Base-by-base conservation (phyloP, 1,140 invertebrate genomes). In the Rhynchophorus ferrugineus region DNA sequence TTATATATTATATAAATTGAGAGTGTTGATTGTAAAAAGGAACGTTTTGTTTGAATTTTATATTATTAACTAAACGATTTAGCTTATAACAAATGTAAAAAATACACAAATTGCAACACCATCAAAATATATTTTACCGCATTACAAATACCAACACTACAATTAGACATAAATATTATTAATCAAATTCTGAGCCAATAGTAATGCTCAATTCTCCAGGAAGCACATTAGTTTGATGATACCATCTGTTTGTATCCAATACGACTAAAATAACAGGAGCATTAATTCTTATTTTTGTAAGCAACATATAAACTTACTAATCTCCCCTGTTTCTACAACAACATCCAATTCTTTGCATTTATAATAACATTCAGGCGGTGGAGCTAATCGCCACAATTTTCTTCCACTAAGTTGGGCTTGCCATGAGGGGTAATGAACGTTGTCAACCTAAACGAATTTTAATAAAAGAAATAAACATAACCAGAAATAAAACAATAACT, bases 181-280 rank as follows among this genome's bases (percentile, higher is more conserved):
- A 94, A 68, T 97, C 92, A 65, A 89, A 97, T 71, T 97, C 94
- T 0, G 92, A 90, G 17, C 94, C 93, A 62, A 97, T 95, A 1
- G 91, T 93, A 49, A 96, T 91, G 71, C 92, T 96, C 55, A 95
- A 83, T 52, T 90, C 86, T 21, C 86, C 78, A 1, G 89, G 87
- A 18, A 91, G 75, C 47, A 95, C 89, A 56, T 78, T 71, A 0
- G 94, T 97, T 63, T 88, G 82, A 73, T 97, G 94, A 65, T 91
- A 96, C 93, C 94, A 97, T 49, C 83, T 81, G 69, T 96, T 95
- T 0, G 92, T 95, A 69, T 97, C 91, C 54, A 96, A 69, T 36
- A 91, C 81, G 77, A 93, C 88, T 91, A 71, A n/a, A 80, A 81
- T 57, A 24, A 34, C 49, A 59, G 45, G 2, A 20, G 21, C 44